A percentile compares a stretch with the other conserved stretches of the same genome.
phyloP scores from a whole-genome alignment of 1,140 invertebrate genomes.

The Apis dorsata region DNA sequence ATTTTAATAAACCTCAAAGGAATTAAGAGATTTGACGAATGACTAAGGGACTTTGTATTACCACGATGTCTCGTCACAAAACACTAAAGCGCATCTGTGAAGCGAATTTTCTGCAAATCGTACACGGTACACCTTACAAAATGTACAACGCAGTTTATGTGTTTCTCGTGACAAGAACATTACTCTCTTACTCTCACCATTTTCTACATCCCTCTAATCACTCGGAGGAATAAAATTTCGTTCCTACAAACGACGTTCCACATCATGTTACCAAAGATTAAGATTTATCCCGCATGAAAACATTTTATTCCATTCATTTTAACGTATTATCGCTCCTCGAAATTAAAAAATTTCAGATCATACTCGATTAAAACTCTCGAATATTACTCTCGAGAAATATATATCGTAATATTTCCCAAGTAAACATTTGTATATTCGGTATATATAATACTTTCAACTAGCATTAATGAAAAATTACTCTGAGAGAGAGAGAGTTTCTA shows the following conservation, averaged over 20 bases:
- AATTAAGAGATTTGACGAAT: constrained; percentile 4
- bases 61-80: not conserved
- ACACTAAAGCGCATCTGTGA: not conserved
- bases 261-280: not conserved
- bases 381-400: too few species aligned
- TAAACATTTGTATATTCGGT: too few species aligned
- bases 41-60: constrained; percentile 1
- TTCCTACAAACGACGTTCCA: too few species aligned
- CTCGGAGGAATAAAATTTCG: not conserved
- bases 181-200: not conserved
- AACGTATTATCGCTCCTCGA: too few species aligned
- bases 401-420: too few species aligned
- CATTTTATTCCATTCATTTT: too few species aligned
- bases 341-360: too few species aligned
- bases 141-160: not conserved
- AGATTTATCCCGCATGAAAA: too few species aligned
- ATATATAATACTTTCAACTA: too few species aligned
- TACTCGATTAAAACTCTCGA: too few species aligned
- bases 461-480: too few species aligned
- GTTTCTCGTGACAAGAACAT: constrained; percentile 21
- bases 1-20: not conserved
- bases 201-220: not conserved
- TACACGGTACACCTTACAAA: not conserved
- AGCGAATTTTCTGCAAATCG: constrained; percentile 14
- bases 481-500: too few species aligned